Base-by-base conservation (phyloP, 1,140 invertebrate genomes). In the Melipona quadrifasciata region DNA sequence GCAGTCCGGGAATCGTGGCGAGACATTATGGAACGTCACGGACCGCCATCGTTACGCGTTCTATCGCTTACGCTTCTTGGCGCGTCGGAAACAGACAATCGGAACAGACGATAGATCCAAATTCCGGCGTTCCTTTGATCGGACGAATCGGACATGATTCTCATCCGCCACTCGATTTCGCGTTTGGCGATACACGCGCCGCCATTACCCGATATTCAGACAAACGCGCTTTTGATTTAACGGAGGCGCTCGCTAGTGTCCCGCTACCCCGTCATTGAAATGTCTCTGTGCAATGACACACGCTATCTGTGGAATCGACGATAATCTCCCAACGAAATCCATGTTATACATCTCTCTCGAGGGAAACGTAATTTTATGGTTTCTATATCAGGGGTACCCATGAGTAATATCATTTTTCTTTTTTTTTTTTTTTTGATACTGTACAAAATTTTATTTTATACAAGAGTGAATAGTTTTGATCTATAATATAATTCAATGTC, bases 121-220 rank as follows among this genome's bases (percentile, higher is more conserved):
- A 16, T 19, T 53, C 47, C 17, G 70, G 70, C 16, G 27, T 72
- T 72, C 71, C 71, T 53, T 34, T 76, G 34, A 76, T 58, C 31
- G 16, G 1, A 0, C 72, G 31, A 75, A 75, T 24, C 34, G 21
- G 21, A 34, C 21, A 14, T 27, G 34, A 61, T 80, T 21, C 19
- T 21, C n/a, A 27, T 21, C 27, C 76, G 86, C 86, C 86, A 84
- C 87, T 87, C 68, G 87, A 87, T 88, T 87, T 88, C 86, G 72
- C 81, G 55, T 70, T 77, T 58, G 67, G 58, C 58, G 57, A 72
- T 34, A 70, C 65, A 77, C 51, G 64, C 77, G 61, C 61, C 67
- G 73, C 58, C 77, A 80, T 77, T 68, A 86, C 68, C 87, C 77
- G 84, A 81, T 75, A 74, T 74, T 84, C 85, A 19, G 78, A 61